These are phyloP conservation scores for Penaeus chinensis DNA, from an alignment of 1,140 invertebrate genomes.

Conservation along the genomic window DNA sequence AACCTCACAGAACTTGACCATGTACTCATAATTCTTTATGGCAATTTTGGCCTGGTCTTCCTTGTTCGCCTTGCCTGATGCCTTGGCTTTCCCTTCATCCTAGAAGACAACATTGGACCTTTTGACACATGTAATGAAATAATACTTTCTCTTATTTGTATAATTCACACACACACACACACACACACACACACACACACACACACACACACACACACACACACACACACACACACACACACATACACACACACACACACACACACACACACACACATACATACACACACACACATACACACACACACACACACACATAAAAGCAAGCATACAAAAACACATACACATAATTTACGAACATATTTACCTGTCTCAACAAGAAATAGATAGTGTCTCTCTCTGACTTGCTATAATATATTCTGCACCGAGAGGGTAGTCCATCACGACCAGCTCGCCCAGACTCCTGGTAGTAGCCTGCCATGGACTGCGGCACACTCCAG, in stretches of 20 bases:
- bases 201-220: background rate
- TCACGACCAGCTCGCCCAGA: slow-evolving; percentile 77
- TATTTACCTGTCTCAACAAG: slow-evolving; percentile 72
- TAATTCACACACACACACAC: slow-evolving; percentile 68
- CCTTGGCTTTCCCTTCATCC: slow-evolving; percentile 40
- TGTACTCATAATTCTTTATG: slow-evolving; percentile 79
- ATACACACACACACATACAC: too few species aligned
- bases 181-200: too few species aligned
- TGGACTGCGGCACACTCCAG: slow-evolving; percentile 90
- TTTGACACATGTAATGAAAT: background rate
- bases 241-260: background rate
- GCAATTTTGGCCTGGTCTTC: slow-evolving; percentile 74
- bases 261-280: background rate
- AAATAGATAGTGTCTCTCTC: slow-evolving; percentile 85
- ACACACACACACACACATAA: background rate
- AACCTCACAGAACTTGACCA: slow-evolving; percentile 83
- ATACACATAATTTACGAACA: background rate
- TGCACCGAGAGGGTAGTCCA: slow-evolving; percentile 73
- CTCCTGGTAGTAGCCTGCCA: slow-evolving; percentile 75
- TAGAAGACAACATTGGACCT: slow-evolving; percentile 1
- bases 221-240: background rate
- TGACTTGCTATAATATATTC: slow-evolving; percentile 80
- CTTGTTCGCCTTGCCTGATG: slow-evolving; percentile 68
- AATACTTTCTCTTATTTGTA: slow-evolving; percentile 72
- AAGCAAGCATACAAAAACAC: too few species aligned